Percentiles rank a stretch among this genome's conserved stretches.
phyloP scores from a whole-genome alignment of 2,113 vertebrate species.

The Podocnemis expansa region DNA sequence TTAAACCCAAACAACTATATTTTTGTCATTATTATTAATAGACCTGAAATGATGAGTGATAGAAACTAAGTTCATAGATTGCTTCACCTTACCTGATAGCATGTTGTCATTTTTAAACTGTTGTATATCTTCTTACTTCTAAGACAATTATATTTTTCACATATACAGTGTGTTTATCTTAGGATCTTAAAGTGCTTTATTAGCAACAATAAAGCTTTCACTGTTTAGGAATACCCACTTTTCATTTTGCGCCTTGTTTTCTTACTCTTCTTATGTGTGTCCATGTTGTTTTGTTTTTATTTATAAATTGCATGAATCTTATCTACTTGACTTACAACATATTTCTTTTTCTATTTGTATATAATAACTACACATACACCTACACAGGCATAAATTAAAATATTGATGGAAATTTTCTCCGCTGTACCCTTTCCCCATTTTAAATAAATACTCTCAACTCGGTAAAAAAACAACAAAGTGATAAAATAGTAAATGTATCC shows the following conservation, averaged over 20 bases:
- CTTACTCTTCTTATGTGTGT: not conserved
- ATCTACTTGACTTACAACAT: not conserved
- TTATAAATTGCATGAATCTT: not conserved
- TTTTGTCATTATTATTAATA: not conserved
- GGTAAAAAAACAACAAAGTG: constrained; percentile 10
- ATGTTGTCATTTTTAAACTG: constrained; percentile 1
- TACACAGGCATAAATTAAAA: not conserved
- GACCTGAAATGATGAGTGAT: not conserved
- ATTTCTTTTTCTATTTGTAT: not conserved
- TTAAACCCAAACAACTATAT: not conserved
- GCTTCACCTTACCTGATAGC: not conserved
- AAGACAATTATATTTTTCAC: not conserved
- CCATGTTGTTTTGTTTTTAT: not conserved
- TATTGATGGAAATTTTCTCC: not conserved
- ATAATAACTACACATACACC: not conserved
- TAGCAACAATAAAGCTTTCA: constrained; percentile 8
- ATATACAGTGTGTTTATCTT: not conserved
- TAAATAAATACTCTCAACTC: constrained; percentile 46
- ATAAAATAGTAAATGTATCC: constrained; percentile 12
- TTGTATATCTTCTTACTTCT: not conserved
- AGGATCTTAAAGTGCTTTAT: constrained; percentile 7
- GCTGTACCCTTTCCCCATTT: not conserved
- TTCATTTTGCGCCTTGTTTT: constrained; percentile 31
- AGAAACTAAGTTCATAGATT: not conserved
- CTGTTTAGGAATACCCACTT: not conserved